Percentiles rank a stretch among this genome's conserved stretches.
phyloP scores from a whole-genome alignment of 2,113 vertebrate species.

The Hoplias malabaricus region DNA sequence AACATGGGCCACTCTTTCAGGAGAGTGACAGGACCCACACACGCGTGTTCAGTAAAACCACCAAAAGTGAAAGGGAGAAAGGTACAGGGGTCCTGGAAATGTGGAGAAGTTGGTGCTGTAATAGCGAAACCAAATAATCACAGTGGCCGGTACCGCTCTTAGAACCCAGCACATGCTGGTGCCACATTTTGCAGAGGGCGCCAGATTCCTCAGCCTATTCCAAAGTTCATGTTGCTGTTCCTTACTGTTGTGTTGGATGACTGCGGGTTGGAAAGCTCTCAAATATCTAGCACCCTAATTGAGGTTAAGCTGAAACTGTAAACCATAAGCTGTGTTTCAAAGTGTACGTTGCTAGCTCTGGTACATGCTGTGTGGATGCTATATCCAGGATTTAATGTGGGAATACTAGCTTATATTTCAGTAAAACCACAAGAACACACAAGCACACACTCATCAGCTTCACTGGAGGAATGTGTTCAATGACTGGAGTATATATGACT shows the following conservation, averaged over 20 bases:
- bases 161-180: slow-evolving; percentile 28
- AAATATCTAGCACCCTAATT: slow-evolving; percentile 52
- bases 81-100: not conserved
- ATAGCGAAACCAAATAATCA: slow-evolving; percentile 52
- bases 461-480: slow-evolving; percentile 22
- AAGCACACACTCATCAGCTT: slow-evolving; percentile 11
- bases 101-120: slow-evolving; percentile 16
- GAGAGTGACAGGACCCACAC: slow-evolving; percentile 25
- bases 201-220: slow-evolving; percentile 59
- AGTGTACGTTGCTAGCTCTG: slow-evolving; percentile 22
- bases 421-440: slow-evolving; percentile 41
- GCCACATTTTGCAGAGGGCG: slow-evolving; percentile 52
- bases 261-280: slow-evolving; percentile 51
- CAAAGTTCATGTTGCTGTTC: slow-evolving; percentile 52
- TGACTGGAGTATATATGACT: slow-evolving; percentile 14
- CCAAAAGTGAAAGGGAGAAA: slow-evolving; percentile 9
- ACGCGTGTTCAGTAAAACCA: slow-evolving; percentile 28
- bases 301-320: slow-evolving; percentile 61
- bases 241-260: slow-evolving; percentile 35
- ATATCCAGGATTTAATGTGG: slow-evolving; percentile 45
- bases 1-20: slow-evolving; percentile 17
- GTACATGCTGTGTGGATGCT: slow-evolving; percentile 27
- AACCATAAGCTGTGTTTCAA: slow-evolving; percentile 58
- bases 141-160: slow-evolving; percentile 27
- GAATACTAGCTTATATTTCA: slow-evolving; percentile 46